Evolutionary conservation across 2,113 vertebrate genomes (phyloP), one percentile per base, ranked within the genome.

Genomic region (Protobothrops flavoviridis): DNA sequence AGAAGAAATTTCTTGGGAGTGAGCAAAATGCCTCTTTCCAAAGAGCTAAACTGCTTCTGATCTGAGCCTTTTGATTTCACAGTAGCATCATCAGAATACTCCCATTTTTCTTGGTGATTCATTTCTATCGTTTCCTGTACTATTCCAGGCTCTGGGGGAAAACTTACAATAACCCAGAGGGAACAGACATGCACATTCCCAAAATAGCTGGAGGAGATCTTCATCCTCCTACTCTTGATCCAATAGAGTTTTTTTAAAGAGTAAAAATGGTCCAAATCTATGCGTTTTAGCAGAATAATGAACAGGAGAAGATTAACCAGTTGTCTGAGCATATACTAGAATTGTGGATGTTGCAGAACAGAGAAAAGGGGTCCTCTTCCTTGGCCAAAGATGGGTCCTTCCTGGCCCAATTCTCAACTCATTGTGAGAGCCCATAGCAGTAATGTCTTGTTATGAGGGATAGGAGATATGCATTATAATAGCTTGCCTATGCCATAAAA

Each of bases 41-140:
- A 50, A 33, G 53, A 90, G 43, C 39, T 50, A 10, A 56, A 21
- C 10, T 48, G 43, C 69, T 89, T 90, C 45, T 90, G 57, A 85
- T 85, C 53, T 24, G 17, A 10, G 20, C 33, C 45, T 85, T 56
- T 89, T 85, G 43, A 85, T 85, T 93, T 85, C 69, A 24, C 39
- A n/a, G 43, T 53, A 89, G 20, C 43, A 59, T 61, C 55, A 33
- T 57, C 53, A 26, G 69, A 90, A 3, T 6, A 24, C 4, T 91
- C 11, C 9, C 0, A 0, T 90, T 93, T 93, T 39, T 52, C 24
- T 8, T 0, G 0, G 23, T 43, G 56, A 26, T 13, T 92, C 21
- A 89, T 93, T 90, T 0, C 0, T 93, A 29, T 33, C 5, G 23
- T 3, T 91, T 4, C 93, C 48, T 24, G 6, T 87, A 33, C 0